Evolutionary conservation across 35 echinoderm and acorn worm species (phyloP).

Genomic region (Patiria miniata): DNA sequence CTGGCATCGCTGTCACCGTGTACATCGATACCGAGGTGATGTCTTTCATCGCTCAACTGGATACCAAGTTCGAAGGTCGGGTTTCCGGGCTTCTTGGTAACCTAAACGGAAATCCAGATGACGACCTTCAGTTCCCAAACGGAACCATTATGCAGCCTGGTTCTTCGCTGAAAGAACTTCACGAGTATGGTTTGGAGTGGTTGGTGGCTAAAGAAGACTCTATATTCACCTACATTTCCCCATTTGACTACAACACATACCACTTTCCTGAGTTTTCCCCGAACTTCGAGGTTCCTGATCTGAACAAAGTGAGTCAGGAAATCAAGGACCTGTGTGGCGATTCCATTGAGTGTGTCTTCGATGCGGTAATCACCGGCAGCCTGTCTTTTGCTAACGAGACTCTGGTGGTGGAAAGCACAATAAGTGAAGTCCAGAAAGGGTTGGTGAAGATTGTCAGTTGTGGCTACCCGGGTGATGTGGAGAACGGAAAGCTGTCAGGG

Average conservation of each 20-base stretch:
- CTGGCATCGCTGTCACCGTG: slow-evolving; percentile 33
- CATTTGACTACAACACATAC: slow-evolving; percentile 59
- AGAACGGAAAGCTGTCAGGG: slow-evolving; percentile 48
- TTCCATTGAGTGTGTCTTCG: slow-evolving; percentile 53
- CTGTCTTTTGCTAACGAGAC: slow-evolving; percentile 60
- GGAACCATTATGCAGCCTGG: slow-evolving; percentile 26
- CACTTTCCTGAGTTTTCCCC: slow-evolving; percentile 47
- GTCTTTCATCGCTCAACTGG: slow-evolving; percentile 61
- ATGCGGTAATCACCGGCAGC: slow-evolving; percentile 50
- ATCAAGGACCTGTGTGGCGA: slow-evolving; percentile 54
- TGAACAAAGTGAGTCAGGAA: slow-evolving; percentile 46
- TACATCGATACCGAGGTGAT: slow-evolving; percentile 46
- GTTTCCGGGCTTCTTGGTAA: slow-evolving; percentile 65
- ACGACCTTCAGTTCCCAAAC: slow-evolving; percentile 58
- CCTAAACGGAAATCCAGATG: slow-evolving; percentile 54
- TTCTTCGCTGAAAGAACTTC: slow-evolving; percentile 47
- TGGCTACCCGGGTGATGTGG: slow-evolving; percentile 55
- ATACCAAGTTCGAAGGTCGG: slow-evolving; percentile 29
- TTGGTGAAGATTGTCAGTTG: slow-evolving; percentile 68
- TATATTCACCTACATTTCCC: slow-evolving; percentile 58
- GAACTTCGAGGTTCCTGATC: slow-evolving; percentile 46
- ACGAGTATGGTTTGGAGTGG: slow-evolving; percentile 64
- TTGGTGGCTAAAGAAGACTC: slow-evolving; percentile 37
- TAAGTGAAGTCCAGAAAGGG: slow-evolving; percentile 28
- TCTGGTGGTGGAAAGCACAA: neutral